Conservation (phyloP, 2,113 vertebrate species). For the Centrocercus urophasianus region DNA sequence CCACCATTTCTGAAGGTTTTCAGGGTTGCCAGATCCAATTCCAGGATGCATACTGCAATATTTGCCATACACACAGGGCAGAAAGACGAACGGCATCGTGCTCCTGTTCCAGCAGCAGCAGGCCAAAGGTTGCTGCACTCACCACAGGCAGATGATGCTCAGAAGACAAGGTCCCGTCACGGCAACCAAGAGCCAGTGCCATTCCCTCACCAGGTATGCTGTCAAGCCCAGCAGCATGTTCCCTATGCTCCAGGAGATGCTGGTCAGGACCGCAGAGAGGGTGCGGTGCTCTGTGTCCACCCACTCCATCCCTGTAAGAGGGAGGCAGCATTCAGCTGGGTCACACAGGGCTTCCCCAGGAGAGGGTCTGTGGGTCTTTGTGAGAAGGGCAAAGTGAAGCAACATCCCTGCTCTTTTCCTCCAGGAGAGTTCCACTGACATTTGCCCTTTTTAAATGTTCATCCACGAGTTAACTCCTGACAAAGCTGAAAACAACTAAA, state of each 20-base stretch:
- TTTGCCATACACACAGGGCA: accelerated
- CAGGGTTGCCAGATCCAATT: not conserved
- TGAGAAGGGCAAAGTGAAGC: not conserved
- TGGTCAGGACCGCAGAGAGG: constrained; percentile 76
- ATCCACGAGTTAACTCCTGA: not conserved
- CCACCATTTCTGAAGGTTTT: not conserved
- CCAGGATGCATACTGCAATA: accelerated
- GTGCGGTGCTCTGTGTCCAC: constrained; percentile 83
- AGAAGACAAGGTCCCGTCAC: constrained; percentile 81
- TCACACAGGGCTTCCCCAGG: not conserved
- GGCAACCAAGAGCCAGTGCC: constrained; percentile 83
- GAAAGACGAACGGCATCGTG: not conserved
- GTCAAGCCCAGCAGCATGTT: constrained; percentile 83
- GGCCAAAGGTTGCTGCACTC: constrained; percentile 23
- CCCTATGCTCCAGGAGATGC: constrained; percentile 83
- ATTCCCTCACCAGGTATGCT: constrained; percentile 83
- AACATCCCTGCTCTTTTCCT: not conserved
- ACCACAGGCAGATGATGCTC: constrained; percentile 84
- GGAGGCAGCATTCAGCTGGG: not conserved
- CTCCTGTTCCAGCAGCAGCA: not conserved
- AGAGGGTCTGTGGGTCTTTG: not conserved
- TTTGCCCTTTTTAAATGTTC: not conserved
- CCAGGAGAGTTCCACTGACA: accelerated
- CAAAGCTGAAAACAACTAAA: not conserved
- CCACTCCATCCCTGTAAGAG: constrained; percentile 82